A percentile compares a stretch with the other conserved stretches of the same genome.
Evolutionary conservation across 2,113 vertebrate genomes (phyloP).

Genomic region (Lycaon pictus): DNA sequence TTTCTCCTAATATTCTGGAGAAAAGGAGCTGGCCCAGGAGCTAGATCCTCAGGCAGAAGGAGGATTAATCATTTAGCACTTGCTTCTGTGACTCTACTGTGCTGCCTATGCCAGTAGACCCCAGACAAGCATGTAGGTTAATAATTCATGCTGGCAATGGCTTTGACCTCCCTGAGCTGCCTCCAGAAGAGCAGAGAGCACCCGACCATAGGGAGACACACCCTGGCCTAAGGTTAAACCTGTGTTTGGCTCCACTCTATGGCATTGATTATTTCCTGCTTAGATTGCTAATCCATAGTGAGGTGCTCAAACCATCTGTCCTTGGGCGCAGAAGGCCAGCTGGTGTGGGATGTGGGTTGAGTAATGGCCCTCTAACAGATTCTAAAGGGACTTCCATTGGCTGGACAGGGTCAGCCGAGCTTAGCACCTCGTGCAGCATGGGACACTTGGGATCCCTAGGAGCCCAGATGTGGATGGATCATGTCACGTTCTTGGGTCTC

Average conservation of each 20-base stretch:
- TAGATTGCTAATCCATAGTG: not conserved
- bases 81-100: not conserved
- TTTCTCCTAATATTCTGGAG: not conserved
- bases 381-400: not conserved
- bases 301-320: not conserved
- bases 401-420: not conserved
- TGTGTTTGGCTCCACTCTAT: not conserved
- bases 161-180: not conserved
- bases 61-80: constrained; percentile 15
- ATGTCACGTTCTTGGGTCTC: not conserved
- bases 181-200: not conserved
- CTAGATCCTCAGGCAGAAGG: not conserved
- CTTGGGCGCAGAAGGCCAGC: not conserved
- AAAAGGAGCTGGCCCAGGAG: not conserved
- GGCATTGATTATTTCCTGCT: not conserved
- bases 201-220: not conserved
- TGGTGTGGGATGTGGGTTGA: not conserved
- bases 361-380: not conserved
- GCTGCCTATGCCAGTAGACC: not conserved
- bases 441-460: not conserved
- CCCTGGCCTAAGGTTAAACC: not conserved
- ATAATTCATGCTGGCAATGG: not conserved
- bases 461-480: not conserved
- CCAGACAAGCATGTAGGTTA: not conserved
- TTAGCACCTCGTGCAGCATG: not conserved